phyloP scores from a whole-genome alignment of 35 echinoderm and acorn worm species.

The Apostichopus californicus region DNA sequence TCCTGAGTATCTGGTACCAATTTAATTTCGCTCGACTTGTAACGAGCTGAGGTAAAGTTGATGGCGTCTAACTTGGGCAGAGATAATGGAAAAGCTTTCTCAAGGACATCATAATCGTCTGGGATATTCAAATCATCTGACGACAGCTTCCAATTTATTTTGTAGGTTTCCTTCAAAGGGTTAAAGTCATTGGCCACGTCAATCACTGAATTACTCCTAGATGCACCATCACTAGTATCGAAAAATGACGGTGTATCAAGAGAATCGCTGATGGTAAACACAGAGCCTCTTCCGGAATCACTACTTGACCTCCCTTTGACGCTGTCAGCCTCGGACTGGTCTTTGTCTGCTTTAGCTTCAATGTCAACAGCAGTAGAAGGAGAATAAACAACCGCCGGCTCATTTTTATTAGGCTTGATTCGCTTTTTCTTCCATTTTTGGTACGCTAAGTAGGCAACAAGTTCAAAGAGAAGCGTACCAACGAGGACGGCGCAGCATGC shows the following conservation, averaged over 20 bases:
- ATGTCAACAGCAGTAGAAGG: conserved; percentile 4
- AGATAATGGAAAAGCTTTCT: conserved; percentile 48
- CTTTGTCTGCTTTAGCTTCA: not conserved
- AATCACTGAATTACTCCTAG: conserved; percentile 22
- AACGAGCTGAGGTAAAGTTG: conserved; percentile 48
- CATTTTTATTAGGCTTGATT: not conserved
- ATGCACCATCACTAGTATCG: not conserved
- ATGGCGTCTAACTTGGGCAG: conserved; percentile 27
- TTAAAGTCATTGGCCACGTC: conserved; percentile 36
- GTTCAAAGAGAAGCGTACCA: conserved; percentile 41
- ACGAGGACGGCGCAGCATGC: conserved; percentile 40
- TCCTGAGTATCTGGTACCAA: conserved; percentile 26
- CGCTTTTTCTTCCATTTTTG: conserved; percentile 54
- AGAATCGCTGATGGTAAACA: conserved; percentile 16
- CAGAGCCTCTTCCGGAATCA: not conserved
- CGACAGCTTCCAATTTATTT: conserved; percentile 43
- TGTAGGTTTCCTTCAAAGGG: conserved; percentile 12
- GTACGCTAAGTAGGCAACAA: conserved; percentile 43
- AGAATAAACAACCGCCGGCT: conserved; percentile 5
- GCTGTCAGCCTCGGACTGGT: not conserved
- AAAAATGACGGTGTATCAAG: conserved; percentile 12
- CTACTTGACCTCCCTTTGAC: not conserved
- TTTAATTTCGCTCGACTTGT: conserved; percentile 41
- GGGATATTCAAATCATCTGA: not conserved
- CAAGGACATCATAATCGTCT: conserved; percentile 44